Conservation (phyloP, 2,113 vertebrate species). For the Semnornis frantzii region DNA sequence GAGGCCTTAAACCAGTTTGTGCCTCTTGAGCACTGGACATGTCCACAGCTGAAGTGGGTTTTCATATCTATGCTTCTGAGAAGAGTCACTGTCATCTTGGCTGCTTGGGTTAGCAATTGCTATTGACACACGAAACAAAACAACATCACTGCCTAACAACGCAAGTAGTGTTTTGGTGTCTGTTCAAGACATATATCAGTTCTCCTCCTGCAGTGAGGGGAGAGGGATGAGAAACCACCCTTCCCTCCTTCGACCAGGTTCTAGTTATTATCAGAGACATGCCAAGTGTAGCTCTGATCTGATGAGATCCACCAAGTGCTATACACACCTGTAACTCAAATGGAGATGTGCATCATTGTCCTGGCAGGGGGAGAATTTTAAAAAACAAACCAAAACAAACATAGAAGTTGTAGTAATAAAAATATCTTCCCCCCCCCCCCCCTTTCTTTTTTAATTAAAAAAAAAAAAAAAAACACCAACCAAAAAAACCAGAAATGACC, state of each 20-base stretch:
- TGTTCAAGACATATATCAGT: not conserved
- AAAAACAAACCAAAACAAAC: not conserved
- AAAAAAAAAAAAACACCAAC: too few relatives aligned
- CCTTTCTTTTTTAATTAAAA: too few relatives aligned
- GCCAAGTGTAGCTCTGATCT: fast-evolving
- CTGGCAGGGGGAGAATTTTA: too few relatives aligned
- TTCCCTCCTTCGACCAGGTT: not conserved
- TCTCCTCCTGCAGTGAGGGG: not conserved
- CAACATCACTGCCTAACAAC: not conserved
- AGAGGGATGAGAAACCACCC: not conserved
- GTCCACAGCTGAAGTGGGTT: not conserved
- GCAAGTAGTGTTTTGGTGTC: not conserved
- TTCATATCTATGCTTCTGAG: not conserved
- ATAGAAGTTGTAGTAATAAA: not conserved
- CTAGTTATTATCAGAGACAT: not conserved
- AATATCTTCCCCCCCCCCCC: not conserved
- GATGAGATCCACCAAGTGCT: not conserved
- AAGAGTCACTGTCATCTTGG: not conserved
- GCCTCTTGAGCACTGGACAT: not conserved
- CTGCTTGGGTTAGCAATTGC: not conserved
- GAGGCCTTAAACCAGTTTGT: not conserved
- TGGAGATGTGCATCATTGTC: not conserved
- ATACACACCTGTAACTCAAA: not conserved
- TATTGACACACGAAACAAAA: not conserved
- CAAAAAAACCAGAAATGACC: not conserved